phyloP scores from a whole-genome alignment of 2,113 vertebrate species.

The Sturnira hondurensis region DNA sequence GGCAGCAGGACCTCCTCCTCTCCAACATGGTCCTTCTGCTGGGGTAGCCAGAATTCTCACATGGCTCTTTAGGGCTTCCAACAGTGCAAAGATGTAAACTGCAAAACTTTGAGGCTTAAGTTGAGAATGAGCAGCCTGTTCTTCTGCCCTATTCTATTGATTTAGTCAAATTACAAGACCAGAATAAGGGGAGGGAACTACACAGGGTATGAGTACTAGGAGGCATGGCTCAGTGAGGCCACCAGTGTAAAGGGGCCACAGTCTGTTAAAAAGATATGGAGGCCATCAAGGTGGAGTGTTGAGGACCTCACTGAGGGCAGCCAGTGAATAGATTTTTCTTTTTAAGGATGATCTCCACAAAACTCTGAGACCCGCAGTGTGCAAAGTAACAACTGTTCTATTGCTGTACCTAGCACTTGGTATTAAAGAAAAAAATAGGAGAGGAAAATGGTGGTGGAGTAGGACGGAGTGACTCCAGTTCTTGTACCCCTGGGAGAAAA shows the following conservation, averaged over 20 bases:
- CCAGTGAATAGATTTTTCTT: neutral
- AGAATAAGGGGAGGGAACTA: neutral
- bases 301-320: neutral
- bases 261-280: neutral
- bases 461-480: too few species aligned
- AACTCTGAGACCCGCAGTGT: too few species aligned
- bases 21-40: neutral
- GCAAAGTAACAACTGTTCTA: too few species aligned
- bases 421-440: too few species aligned
- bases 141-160: neutral
- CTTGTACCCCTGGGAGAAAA: too few species aligned
- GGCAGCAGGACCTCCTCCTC: too few species aligned
- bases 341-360: neutral
- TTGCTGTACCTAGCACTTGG: too few species aligned
- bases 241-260: rapidly evolving
- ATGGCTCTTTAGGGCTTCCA: neutral
- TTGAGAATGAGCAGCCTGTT: neutral
- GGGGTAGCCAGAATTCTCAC: neutral
- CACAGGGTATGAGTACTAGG: neutral
- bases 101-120: neutral
- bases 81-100: neutral
- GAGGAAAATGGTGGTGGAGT: too few species aligned
- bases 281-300: neutral
- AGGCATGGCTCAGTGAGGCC: rapidly evolving
- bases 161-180: neutral